Conservation (phyloP, 2,888 invertebrate genomes). For the Dimorphilus gyrociliatus region DNA sequence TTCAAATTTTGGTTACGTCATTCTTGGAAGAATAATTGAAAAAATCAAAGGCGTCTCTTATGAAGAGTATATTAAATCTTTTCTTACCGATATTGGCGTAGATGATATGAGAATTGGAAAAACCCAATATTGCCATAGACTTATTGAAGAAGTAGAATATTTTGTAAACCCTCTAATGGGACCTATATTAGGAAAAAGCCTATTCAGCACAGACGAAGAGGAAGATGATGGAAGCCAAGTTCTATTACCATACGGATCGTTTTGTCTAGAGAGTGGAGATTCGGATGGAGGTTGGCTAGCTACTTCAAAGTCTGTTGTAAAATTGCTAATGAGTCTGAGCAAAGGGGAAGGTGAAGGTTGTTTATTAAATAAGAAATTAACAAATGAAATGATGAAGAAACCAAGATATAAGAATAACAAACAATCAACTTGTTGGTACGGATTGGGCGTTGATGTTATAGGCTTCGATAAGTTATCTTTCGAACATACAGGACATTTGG, state of each 20-base stretch:
- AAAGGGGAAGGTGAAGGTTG: too few species aligned
- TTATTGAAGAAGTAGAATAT: constrained; percentile 18
- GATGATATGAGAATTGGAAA: constrained; percentile 13
- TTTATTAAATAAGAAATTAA: too few species aligned
- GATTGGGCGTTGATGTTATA: constrained; percentile 24
- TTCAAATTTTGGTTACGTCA: constrained; percentile 27
- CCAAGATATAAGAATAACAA: too few species aligned
- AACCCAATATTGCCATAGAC: constrained; percentile 9
- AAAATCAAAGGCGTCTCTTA: constrained; percentile 15
- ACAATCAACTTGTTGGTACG: constrained; percentile 18
- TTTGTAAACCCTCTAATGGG: too few species aligned
- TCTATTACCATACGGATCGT: constrained; percentile 22
- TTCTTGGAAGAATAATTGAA: constrained; percentile 25
- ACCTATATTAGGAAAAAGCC: too few species aligned
- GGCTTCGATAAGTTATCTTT: constrained; percentile 18
- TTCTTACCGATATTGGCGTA: constrained; percentile 14
- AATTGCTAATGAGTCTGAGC: too few species aligned
- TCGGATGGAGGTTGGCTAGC: constrained; percentile 25
- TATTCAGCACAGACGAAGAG: too few species aligned
- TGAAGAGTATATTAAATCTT: constrained; percentile 12
- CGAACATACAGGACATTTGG: constrained; percentile 29
- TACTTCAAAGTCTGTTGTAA: too few species aligned
- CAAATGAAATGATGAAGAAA: too few species aligned
- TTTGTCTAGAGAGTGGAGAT: constrained; percentile 21
- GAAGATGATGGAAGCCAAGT: constrained; percentile 12